Evolutionary conservation across 1,140 invertebrate genomes (phyloP).

Genomic region (Tetragnatha versicolor): DNA sequence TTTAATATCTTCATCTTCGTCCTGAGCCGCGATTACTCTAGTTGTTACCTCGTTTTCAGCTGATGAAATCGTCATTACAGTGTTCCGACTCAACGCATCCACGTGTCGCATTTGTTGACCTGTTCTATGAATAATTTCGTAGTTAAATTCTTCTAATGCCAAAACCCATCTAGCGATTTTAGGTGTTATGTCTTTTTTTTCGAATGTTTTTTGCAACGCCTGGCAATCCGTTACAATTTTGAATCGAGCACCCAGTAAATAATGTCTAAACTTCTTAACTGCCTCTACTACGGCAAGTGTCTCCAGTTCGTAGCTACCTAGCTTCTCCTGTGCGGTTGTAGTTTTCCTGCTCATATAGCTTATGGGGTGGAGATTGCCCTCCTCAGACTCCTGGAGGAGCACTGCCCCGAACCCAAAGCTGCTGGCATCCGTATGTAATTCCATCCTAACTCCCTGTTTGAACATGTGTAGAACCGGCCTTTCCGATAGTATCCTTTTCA

Average conservation of each 20-base stretch:
- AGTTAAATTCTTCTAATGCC: constrained; percentile 12
- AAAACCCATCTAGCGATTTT: no score
- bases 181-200: constrained; percentile 22
- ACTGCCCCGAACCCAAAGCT: not conserved
- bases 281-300: constrained; percentile 5
- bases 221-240: no score
- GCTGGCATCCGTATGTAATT: constrained; percentile 15
- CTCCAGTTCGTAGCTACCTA: constrained; percentile 7
- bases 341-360: no score
- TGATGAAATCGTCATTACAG: not conserved
- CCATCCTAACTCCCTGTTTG: not conserved
- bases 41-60: not conserved
- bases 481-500: constrained; percentile 21
- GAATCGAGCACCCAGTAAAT: no score
- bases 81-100: constrained; percentile 19
- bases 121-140: constrained; percentile 16
- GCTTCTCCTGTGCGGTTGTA: constrained; percentile 23
- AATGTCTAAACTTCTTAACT: constrained; percentile 16
- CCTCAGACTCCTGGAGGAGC: not conserved
- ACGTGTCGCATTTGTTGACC: constrained; percentile 6
- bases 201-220: not conserved
- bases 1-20: not conserved
- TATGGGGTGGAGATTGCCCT: no score
- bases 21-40: not conserved
- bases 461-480: not conserved